Evolutionary conservation across 2,888 invertebrate species (phyloP).

Genomic region (Morpho deidamia): DNA sequence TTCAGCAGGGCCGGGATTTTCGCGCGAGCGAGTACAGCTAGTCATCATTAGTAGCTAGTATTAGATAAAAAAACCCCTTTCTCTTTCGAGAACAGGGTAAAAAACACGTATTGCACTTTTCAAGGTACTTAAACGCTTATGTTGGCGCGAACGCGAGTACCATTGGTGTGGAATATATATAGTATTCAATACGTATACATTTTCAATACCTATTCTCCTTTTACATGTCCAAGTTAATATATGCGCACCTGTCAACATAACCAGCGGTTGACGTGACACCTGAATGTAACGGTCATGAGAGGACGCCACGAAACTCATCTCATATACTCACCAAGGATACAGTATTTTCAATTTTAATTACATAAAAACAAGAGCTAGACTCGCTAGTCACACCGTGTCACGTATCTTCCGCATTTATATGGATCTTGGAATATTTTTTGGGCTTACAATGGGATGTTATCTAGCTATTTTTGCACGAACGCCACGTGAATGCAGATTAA

Average conservation of each 20-base stretch:
- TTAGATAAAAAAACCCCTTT: no score
- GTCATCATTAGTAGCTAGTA: no score
- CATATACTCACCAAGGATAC: neutral
- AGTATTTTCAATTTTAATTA: neutral
- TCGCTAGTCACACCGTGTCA: neutral
- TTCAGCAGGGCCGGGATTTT: no score
- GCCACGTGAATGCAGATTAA: neutral
- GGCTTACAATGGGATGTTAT: slow-evolving; percentile 10
- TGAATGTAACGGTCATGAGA: slow-evolving; percentile 7
- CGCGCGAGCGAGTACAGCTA: no score
- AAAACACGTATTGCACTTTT: no score
- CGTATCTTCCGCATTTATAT: neutral
- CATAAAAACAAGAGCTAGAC: neutral
- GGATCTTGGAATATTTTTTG: slow-evolving; percentile 4
- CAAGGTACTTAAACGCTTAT: no score
- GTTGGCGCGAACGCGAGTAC: no score
- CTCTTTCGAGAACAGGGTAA: no score
- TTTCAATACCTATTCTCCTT: neutral
- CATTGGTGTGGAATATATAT: no score
- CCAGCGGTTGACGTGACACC: slow-evolving; percentile 4
- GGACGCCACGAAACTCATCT: slow-evolving; percentile 3
- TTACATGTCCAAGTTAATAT: slow-evolving; percentile 3
- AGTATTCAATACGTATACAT: neutral
- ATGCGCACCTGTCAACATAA: slow-evolving; percentile 7
- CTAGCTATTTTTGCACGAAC: slow-evolving; percentile 3